phyloP scores from a whole-genome alignment of 2,888 invertebrate species.

The Tinea trinotella region DNA sequence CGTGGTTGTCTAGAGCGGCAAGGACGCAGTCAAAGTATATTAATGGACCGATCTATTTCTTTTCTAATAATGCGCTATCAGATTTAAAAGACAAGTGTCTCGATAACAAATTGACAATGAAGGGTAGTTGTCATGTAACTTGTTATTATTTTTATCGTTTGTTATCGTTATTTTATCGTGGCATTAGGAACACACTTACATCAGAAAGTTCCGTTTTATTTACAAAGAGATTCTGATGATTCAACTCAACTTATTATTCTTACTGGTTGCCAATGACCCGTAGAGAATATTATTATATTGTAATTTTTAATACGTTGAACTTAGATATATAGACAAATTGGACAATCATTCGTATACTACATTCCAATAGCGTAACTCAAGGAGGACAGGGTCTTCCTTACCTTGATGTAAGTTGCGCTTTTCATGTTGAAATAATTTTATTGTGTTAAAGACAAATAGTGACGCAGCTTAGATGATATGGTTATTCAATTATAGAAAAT shows the following conservation, averaged over 20 bases:
- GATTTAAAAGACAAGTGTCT: too few species aligned
- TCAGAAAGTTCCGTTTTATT: background rate
- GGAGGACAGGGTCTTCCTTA: constrained; percentile 8
- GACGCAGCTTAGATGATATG: too few species aligned
- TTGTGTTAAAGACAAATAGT: background rate
- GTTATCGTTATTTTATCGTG: too few species aligned
- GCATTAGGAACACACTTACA: too few species aligned
- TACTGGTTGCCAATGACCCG: constrained; percentile 58
- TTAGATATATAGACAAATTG: background rate
- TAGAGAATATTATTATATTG: constrained; percentile 33
- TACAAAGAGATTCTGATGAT: constrained; percentile 5
- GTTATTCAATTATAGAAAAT: too few species aligned
- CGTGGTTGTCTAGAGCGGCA: constrained; percentile 47
- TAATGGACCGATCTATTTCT: background rate
- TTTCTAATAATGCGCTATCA: background rate
- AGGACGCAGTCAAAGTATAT: constrained; percentile 40
- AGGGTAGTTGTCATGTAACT: too few species aligned
- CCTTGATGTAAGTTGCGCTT: background rate
- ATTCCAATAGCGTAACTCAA: constrained; percentile 13
- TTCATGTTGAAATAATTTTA: background rate
- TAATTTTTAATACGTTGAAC: background rate
- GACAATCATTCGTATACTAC: background rate
- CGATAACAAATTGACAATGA: too few species aligned
- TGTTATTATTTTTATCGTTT: too few species aligned
- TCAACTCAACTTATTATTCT: background rate